Base-by-base conservation (phyloP, 2,797 vertebrate genomes). In the Karalla daura region DNA sequence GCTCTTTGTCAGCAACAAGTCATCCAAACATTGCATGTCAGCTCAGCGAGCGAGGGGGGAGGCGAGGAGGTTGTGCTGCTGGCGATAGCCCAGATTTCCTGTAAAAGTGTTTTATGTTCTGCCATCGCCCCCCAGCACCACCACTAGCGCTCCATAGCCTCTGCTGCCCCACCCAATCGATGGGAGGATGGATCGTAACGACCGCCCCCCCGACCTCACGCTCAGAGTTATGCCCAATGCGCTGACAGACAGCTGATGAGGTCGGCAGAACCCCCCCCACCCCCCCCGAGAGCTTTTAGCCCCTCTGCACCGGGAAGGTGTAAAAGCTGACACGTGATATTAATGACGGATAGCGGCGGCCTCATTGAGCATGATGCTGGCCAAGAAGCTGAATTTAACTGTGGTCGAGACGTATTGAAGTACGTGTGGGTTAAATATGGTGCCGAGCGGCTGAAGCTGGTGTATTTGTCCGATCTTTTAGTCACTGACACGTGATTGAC, bases 91-190 rank as follows among this genome's bases (percentile, higher is more conserved):
- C 62, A 79, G 78, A 70, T 81, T 83, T 87, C 83, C 81, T 87
- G 83, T 88, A 78, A 86, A 90, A 86, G 69, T 89, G 79, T 89
- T 90, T 91, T 88, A 91, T 84, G 77, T 58, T 63, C 47, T 32
- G 39, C 30, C 52, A 40, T 50, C 63, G n/a, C n/a, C n/a, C n/a
- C n/a, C n/a, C n/a, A n/a, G n/a, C n/a, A n/a, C n/a, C n/a, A n/a
- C n/a, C n/a, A n/a, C n/a, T n/a, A n/a, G n/a, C n/a, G 40, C 58
- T 59, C 65, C 32, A 35, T 50, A 59, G 73, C 68, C 76, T 46
- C 60, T 37, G 56, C 58, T 64, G 70, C 66, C 70, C 74, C 73
- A 79, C 70, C 76, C 75, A 66, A 89, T 91, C 88, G 49, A 91
- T 91, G 63, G 70, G 54, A 32, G 61, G 80, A 86, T 85, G 75